Conservation (phyloP, 2,797 vertebrate species). For the Phylloscopus collybita region DNA sequence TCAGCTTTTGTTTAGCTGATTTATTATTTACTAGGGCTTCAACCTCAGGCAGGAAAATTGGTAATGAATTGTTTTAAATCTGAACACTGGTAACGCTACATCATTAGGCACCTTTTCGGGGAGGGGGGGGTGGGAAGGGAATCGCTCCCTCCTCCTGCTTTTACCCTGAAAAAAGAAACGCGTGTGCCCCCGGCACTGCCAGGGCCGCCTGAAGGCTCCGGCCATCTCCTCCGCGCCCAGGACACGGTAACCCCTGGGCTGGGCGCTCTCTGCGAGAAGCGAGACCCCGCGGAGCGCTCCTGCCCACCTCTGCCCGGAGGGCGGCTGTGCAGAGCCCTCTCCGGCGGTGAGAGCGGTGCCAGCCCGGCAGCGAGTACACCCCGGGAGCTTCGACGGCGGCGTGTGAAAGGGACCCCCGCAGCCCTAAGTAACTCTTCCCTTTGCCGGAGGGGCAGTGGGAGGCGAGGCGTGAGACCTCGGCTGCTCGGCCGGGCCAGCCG, state of each 20-base stretch:
- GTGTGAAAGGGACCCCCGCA: not conserved
- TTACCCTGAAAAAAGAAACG: not conserved
- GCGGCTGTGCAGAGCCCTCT: not conserved
- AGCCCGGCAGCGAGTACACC: not conserved
- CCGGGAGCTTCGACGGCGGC: not conserved
- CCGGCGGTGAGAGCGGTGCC: not conserved
- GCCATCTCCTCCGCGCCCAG: not conserved
- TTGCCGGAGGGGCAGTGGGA: not conserved
- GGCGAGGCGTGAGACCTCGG: not conserved
- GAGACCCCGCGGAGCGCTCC: not conserved
- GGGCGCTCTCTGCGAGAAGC: not conserved
- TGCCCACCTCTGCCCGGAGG: not conserved
- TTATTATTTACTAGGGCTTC: slow-evolving; percentile 80
- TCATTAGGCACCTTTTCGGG: slow-evolving; percentile 38
- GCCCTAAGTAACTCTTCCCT: not conserved
- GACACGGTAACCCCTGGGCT: not conserved
- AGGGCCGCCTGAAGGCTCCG: not conserved
- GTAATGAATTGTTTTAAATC: slow-evolving; percentile 77
- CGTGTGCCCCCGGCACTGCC: not conserved
- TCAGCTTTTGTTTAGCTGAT: slow-evolving; percentile 82
- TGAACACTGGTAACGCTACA: slow-evolving; percentile 68
- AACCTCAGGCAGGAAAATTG: slow-evolving; percentile 71
- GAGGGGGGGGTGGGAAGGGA: no score
- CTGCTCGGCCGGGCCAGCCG: not conserved
- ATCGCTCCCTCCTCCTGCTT: not conserved